A percentile compares a stretch with the other conserved stretches of the same genome.
Evolutionary conservation across 2,797 vertebrate genomes (phyloP).

Genomic region (Pipistrellus pygmaeus): DNA sequence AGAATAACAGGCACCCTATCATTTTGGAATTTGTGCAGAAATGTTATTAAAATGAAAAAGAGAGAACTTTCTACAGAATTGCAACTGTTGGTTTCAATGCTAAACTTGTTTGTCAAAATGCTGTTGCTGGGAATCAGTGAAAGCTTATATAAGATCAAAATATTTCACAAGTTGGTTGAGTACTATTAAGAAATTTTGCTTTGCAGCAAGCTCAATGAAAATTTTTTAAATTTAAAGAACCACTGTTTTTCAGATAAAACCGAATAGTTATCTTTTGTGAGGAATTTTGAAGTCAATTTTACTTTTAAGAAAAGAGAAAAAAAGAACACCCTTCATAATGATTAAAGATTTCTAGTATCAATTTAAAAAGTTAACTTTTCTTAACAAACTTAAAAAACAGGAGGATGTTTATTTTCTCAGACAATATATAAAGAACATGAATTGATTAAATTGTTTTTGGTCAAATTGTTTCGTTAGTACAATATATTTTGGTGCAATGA

Average conservation of each 20-base stretch:
- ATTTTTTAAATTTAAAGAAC: conserved; percentile 41
- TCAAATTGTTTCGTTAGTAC: neutral
- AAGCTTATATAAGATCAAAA: conserved; percentile 56
- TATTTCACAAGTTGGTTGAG: conserved; percentile 63
- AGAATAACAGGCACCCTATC: conserved; percentile 80
- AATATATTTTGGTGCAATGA: neutral
- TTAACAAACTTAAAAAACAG: neutral
- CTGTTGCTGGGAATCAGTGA: conserved; percentile 73
- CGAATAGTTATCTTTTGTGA: conserved; percentile 23
- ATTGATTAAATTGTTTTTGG: conserved; percentile 13
- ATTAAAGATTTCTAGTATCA: neutral
- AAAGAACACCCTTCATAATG: conserved; percentile 8
- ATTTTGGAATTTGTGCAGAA: conserved; percentile 82
- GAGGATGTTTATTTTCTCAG: neutral
- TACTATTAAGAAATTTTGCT: conserved; percentile 47
- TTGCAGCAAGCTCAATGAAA: conserved; percentile 48
- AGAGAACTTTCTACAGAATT: conserved; percentile 84
- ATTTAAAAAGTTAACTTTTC: neutral
- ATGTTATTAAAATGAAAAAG: conserved; percentile 87
- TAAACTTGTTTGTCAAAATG: conserved; percentile 87
- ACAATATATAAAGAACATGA: neutral
- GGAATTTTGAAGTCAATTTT: conserved; percentile 48
- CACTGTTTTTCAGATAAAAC: conserved; percentile 46
- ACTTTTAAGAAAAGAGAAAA: conserved; percentile 18
- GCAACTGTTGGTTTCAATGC: conserved; percentile 86